Evolutionary conservation across 2,113 vertebrate species (phyloP).

Genomic region (Saimiri boliviensis): DNA sequence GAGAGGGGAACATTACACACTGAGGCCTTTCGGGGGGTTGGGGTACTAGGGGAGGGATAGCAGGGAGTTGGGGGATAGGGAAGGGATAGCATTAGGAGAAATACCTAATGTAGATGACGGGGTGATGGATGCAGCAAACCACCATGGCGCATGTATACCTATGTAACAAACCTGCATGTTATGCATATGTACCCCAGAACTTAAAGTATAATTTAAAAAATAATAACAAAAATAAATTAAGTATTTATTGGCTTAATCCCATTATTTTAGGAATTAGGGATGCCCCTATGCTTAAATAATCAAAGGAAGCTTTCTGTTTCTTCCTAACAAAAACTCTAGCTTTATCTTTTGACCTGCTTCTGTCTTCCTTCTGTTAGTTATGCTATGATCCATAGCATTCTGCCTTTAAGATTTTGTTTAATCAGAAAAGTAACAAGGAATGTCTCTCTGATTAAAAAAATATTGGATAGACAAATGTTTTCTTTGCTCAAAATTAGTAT

Average conservation of each 20-base stretch:
- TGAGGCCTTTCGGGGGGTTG: too few species aligned
- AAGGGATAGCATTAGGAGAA: too few species aligned
- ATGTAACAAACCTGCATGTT: too few species aligned
- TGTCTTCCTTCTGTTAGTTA: neutral
- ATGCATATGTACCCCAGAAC: too few species aligned
- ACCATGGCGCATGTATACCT: too few species aligned
- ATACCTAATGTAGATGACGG: too few species aligned
- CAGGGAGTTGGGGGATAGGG: too few species aligned
- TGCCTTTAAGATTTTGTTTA: slow-evolving; percentile 10
- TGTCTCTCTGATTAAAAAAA: neutral
- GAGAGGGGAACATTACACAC: too few species aligned
- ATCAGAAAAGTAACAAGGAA: neutral
- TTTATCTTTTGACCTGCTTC: slow-evolving; percentile 11
- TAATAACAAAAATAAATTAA: neutral
- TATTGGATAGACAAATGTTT: neutral
- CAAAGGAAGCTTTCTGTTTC: neutral
- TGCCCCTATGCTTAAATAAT: neutral
- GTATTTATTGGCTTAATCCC: neutral
- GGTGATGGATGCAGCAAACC: too few species aligned
- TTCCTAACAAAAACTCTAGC: neutral
- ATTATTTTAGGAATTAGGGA: slow-evolving; percentile 14
- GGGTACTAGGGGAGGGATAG: too few species aligned
- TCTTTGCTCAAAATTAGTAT: slow-evolving; percentile 26
- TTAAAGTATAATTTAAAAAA: too few species aligned
- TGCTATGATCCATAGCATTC: neutral